A percentile compares a stretch with the other conserved stretches of the same genome.
Evolutionary conservation across 2,113 vertebrate species (phyloP).

Genomic region (Ursus arctos): DNA sequence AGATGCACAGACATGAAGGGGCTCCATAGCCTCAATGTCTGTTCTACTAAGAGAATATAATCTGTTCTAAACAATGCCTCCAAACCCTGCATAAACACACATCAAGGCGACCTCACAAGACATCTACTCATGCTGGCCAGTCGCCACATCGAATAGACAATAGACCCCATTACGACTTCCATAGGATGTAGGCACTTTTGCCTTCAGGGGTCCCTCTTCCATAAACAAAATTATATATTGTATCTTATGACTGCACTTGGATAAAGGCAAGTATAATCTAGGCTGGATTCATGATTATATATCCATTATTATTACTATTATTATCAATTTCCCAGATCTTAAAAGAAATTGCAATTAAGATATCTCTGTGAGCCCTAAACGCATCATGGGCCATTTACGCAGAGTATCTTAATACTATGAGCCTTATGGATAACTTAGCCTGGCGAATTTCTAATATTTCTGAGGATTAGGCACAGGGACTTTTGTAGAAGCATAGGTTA

Average conservation of each 20-base stretch:
- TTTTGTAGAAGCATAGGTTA: not conserved
- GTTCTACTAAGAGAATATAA: not conserved
- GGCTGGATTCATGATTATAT: not conserved
- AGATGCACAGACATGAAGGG: not conserved
- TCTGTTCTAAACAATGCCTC: not conserved
- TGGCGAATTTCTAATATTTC: not conserved
- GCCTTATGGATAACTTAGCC: not conserved
- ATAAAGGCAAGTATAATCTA: not conserved
- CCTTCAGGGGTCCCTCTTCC: not conserved
- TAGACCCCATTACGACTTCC: not conserved
- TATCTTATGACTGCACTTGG: not conserved
- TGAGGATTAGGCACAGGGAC: not conserved
- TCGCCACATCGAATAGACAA: not conserved
- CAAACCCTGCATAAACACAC: not conserved
- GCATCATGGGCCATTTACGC: too few species aligned
- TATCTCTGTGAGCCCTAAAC: not conserved
- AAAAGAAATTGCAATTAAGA: conserved; percentile 10
- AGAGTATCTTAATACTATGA: not conserved
- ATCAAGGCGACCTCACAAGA: not conserved
- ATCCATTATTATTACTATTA: not conserved
- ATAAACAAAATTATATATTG: not conserved
- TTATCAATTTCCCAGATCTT: conserved; percentile 27
- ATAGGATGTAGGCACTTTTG: not conserved
- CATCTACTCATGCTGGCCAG: not conserved
- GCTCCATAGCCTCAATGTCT: not conserved